A percentile compares a stretch with the other conserved stretches of the same genome.
Evolutionary conservation across 2,888 invertebrate species (phyloP).

Genomic region (Leucophenga montana): DNA sequence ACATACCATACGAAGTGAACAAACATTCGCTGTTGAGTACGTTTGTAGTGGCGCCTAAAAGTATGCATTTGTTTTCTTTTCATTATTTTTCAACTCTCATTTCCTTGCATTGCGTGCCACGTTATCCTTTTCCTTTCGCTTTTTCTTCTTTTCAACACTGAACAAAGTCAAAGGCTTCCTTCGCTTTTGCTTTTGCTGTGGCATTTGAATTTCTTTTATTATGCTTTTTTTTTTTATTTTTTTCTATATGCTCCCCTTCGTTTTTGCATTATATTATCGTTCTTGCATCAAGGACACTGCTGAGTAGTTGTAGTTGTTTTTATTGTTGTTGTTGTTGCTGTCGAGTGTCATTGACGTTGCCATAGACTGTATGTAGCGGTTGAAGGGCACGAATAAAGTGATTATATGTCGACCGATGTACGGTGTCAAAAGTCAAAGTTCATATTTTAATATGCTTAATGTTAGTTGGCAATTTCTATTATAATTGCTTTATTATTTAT

Average conservation of each 20-base stretch:
- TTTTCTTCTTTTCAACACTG: background rate
- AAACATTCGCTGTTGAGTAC: background rate
- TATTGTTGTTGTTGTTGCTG: too few species aligned
- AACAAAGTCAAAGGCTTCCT: constrained; percentile 12
- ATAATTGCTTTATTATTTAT: background rate
- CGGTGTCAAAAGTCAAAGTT: constrained; percentile 11
- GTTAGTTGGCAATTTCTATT: background rate
- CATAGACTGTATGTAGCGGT: background rate
- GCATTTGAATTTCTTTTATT: constrained; percentile 11
- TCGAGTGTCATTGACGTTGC: constrained; percentile 3
- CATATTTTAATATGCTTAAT: background rate
- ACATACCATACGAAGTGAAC: background rate
- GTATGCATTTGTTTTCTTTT: constrained; percentile 25
- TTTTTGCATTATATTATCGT: background rate
- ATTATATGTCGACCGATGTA: too few species aligned
- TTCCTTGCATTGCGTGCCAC: background rate
- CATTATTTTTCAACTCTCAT: constrained; percentile 15
- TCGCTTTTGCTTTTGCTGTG: background rate
- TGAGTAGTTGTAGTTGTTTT: background rate
- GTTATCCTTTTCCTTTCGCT: background rate
- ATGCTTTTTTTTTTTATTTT: background rate
- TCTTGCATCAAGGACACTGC: constrained; percentile 4
- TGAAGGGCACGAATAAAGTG: too few species aligned
- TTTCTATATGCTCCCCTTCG: too few species aligned
- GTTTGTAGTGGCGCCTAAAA: constrained; percentile 19